Evolutionary conservation across 2,888 invertebrate species (phyloP).

Genomic region (Automeris io): DNA sequence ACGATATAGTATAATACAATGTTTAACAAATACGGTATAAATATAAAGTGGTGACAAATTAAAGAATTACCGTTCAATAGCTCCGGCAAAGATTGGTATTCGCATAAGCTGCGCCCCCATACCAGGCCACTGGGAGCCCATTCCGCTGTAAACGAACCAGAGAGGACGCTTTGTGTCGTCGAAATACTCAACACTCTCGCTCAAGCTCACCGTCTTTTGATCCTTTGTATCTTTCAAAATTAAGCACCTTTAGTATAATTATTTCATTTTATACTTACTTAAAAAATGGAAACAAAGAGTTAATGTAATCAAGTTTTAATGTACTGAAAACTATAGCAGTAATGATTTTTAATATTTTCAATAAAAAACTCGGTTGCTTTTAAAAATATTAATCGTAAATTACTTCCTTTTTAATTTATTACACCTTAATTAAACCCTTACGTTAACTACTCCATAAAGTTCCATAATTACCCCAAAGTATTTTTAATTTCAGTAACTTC

Average conservation of each 20-base stretch:
- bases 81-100: conserved; percentile 59
- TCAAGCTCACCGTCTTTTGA: conserved; percentile 1
- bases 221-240: neutral
- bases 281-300: neutral
- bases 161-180: conserved; percentile 5
- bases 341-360: no score
- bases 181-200: conserved; percentile 1
- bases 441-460: no score
- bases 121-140: conserved; percentile 73
- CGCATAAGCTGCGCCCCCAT: conserved; percentile 77
- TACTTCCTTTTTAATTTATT: no score
- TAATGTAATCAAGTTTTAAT: no score
- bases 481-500: no score
- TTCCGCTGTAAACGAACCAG: conserved; percentile 8
- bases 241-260: neutral
- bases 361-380: no score
- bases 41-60: neutral
- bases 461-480: no score
- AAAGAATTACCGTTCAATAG: conserved; percentile 38
- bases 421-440: no score
- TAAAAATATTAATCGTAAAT: no score
- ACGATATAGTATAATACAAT: no score
- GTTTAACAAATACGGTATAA: conserved; percentile 44
- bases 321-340: no score
- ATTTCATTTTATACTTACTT: neutral